Evolutionary conservation across 2,113 vertebrate species (phyloP).

Genomic region (Hemichromis elongatus): DNA sequence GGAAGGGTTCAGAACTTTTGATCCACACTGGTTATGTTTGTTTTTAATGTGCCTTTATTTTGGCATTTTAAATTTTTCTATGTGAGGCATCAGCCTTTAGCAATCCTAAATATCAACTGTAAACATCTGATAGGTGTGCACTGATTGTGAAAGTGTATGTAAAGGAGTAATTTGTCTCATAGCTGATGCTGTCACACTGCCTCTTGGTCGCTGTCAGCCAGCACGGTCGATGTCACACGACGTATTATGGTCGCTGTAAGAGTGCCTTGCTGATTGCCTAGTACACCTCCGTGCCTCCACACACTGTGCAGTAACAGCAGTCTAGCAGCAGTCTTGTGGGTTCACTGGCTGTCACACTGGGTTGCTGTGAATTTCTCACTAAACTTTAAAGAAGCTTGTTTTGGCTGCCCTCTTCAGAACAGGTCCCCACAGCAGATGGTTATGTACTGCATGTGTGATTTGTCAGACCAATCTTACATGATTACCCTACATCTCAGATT

Average conservation of each 20-base stretch:
- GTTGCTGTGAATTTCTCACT: background rate
- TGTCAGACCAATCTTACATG: background rate
- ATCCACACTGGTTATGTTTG: background rate
- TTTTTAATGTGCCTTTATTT: background rate
- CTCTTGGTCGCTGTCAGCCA: background rate
- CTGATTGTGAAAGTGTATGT: background rate
- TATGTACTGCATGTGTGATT: background rate
- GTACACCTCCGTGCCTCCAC: background rate
- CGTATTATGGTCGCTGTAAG: background rate
- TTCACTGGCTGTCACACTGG: background rate
- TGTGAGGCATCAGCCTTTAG: background rate
- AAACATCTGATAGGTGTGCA: background rate
- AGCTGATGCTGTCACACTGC: background rate
- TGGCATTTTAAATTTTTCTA: background rate
- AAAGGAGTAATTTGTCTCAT: background rate
- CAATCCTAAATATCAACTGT: background rate
- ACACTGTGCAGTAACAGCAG: background rate
- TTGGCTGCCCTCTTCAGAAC: background rate
- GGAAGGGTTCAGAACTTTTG: background rate
- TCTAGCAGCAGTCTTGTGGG: background rate
- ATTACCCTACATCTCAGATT: background rate
- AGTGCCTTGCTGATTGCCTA: background rate
- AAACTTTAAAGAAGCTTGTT: background rate
- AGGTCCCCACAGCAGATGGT: background rate
- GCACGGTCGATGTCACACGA: background rate